Evolutionary conservation across 2,797 vertebrate genomes (phyloP).

Genomic region (Gymnothorax javanicus): DNA sequence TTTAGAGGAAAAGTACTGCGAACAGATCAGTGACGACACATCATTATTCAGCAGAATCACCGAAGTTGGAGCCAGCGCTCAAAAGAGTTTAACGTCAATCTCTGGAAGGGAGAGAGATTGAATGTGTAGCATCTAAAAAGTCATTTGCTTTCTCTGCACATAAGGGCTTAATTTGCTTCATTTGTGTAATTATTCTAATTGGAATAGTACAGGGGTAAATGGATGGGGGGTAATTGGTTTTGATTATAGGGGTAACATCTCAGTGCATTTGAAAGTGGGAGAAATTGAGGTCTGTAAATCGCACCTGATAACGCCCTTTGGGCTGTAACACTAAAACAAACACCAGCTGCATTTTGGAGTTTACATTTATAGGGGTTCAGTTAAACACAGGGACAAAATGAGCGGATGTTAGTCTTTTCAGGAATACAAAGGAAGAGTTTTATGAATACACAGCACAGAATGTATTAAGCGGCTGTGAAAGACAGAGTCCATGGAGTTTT

Average conservation of each 20-base stretch:
- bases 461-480: background rate
- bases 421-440: background rate
- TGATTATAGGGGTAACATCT: slow-evolving; percentile 12
- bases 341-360: slow-evolving; percentile 11
- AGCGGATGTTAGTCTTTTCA: background rate
- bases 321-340: slow-evolving; percentile 7
- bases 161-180: background rate
- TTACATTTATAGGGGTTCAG: background rate
- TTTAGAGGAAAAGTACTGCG: background rate
- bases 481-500: background rate
- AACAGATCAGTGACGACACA: slow-evolving; percentile 10
- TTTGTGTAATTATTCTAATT: slow-evolving; percentile 19
- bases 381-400: background rate
- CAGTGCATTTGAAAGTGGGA: background rate
- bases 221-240: slow-evolving; percentile 2
- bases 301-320: slow-evolving; percentile 8
- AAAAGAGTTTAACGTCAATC: background rate
- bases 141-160: background rate
- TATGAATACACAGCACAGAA: background rate
- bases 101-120: background rate
- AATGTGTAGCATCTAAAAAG: background rate
- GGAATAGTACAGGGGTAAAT: slow-evolving; percentile 9
- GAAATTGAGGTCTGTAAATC: background rate
- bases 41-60: background rate
- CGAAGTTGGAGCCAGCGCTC: background rate